phyloP scores from a whole-genome alignment of 2,888 invertebrate genomes.

The Lagria hirta region DNA sequence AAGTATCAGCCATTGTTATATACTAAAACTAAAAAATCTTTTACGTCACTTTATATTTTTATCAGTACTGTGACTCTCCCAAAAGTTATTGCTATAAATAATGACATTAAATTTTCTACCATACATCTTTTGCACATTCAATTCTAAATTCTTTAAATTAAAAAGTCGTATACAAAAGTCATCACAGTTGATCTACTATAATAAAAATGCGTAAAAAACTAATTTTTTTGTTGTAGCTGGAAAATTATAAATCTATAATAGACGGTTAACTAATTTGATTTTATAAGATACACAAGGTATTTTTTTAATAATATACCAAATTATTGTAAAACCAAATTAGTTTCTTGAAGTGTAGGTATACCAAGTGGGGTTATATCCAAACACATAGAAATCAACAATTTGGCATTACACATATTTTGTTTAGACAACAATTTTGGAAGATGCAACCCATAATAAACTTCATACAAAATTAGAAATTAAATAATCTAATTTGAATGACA shows the following conservation, averaged over 20 bases:
- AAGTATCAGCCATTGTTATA: slow-evolving; percentile 21
- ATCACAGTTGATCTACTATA: slow-evolving; percentile 44
- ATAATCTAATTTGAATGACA: slow-evolving; percentile 19
- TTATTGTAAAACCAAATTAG: too few relatives aligned
- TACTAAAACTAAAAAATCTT: slow-evolving; percentile 16
- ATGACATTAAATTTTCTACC: slow-evolving; percentile 28
- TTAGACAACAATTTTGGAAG: too few relatives aligned
- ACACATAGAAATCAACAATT: not conserved
- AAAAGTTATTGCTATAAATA: slow-evolving; percentile 33
- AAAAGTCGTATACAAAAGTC: slow-evolving; percentile 46
- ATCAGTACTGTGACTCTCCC: slow-evolving; percentile 29
- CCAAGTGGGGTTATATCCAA: slow-evolving; percentile 28
- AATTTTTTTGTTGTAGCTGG: slow-evolving; percentile 5
- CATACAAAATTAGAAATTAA: slow-evolving; percentile 6
- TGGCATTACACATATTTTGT: too few relatives aligned
- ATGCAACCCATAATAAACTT: slow-evolving; percentile 1
- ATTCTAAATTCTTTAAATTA: slow-evolving; percentile 18
- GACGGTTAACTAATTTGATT: too few relatives aligned
- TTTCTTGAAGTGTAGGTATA: too few relatives aligned
- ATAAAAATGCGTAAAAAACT: slow-evolving; percentile 25
- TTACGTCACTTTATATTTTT: slow-evolving; percentile 22
- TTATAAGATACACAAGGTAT: too few relatives aligned
- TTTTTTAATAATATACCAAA: too few relatives aligned
- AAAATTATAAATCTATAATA: slow-evolving; percentile 14
- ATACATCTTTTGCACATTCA: slow-evolving; percentile 22